Evolutionary conservation across 2,888 invertebrate genomes (phyloP), one percentile per base, ranked within the genome.

Genomic region (Lampropteryx suffumata): DNA sequence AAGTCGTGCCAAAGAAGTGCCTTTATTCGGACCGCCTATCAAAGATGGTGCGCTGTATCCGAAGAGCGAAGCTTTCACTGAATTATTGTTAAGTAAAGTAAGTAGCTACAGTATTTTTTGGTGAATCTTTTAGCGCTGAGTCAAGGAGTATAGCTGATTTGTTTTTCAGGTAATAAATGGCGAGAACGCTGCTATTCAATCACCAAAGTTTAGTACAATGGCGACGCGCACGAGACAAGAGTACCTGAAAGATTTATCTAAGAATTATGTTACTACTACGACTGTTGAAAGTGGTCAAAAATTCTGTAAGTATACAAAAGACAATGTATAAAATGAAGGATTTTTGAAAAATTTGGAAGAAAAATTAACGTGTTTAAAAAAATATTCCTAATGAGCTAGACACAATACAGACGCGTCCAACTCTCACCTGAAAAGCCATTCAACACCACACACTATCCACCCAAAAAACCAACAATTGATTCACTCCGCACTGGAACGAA

Each of bases 131-230:
- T 17, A 17, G 3, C 17, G 17, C 4, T 17, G 4, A 17, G 17
- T 2, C 4, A 17, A 3, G 2, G 17, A 4, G 17, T 17, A 17
- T 17, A 17, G 17, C 3, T 17, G 17, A 3, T 17, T 17, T 17
- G n/a, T n/a, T 6, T 70, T 72, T n/a, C 46, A 91, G 91, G 95
- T 97, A 30, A 97, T 99, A 60, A 99, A 99, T 82, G 98, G 97
- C 14, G 98, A 99, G 80, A 98, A 98, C 85, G 98, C 98, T 8
- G 98, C 98, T 8, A 98, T 98, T 77, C 93, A 96, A 66, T 98
- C 98, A 34, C 97, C 98, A 72, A 99, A 99, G 86, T 99, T 99
- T 85, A 96, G 96, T 44, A 97, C 97, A 37, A 98, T 99, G 98
- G 98, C 98, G 8, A 97, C 97, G 7, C 92, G 99, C 67, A 99